phyloP scores from a whole-genome alignment of 2,888 invertebrate species.

The Lithophane socia region DNA sequence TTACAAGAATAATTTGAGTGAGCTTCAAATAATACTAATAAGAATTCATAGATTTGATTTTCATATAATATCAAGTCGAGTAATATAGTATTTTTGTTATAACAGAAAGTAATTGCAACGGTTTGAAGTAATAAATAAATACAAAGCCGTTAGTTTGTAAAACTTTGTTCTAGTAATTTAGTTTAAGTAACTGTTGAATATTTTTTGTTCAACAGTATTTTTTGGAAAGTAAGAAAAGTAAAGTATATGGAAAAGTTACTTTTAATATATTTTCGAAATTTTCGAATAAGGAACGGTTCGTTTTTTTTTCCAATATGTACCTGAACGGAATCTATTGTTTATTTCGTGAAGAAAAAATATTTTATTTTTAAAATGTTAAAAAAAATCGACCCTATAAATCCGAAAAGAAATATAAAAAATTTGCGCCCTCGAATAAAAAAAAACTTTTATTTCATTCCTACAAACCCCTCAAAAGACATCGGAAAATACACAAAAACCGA shows the following conservation, averaged over 20 bases:
- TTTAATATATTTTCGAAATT: background rate
- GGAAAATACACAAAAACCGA: constrained; percentile 19
- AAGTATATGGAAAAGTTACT: background rate
- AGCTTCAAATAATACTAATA: background rate
- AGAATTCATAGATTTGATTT: background rate
- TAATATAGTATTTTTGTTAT: too few relatives aligned
- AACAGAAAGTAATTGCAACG: background rate
- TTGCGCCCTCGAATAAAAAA: background rate
- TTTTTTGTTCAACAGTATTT: background rate
- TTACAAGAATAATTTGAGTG: background rate
- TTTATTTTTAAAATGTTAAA: background rate
- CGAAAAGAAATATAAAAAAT: background rate
- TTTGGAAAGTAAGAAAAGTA: background rate
- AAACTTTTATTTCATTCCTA: background rate
- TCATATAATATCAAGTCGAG: background rate
- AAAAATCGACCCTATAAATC: background rate
- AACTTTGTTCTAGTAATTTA: background rate
- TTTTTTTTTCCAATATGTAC: background rate
- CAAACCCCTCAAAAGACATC: background rate
- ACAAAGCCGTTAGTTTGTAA: background rate
- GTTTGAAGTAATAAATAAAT: background rate
- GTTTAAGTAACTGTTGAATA: background rate
- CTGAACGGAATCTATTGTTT: background rate
- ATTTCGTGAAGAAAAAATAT: background rate
- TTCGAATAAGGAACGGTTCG: too few relatives aligned